Base-by-base conservation (phyloP, 2,888 invertebrate genomes). In the Hermaeophaga mercurialis region DNA sequence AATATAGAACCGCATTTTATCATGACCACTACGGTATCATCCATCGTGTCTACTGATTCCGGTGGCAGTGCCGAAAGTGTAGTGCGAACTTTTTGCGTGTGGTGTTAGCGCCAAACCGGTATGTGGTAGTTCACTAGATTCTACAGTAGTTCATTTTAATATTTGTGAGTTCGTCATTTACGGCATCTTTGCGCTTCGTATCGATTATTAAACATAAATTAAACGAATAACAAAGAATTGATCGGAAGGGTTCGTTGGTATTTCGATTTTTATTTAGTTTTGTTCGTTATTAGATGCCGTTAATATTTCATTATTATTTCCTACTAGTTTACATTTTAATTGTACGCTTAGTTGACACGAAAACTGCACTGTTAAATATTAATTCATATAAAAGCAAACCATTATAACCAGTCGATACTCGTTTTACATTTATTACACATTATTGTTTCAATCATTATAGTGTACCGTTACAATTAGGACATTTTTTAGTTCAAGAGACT, bases 21-120 rank as follows among this genome's bases (percentile, higher is more conserved):
- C 69, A 67, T 69, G 71, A 69, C 70, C 68, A 62, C 65, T 67
- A 62, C 64, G 66, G 65, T 72, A 70, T 70, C 70, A 70, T 69
- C 69, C 68, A 66, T 66, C 66, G 56, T 31, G 34, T 33, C 19
- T 43, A 44, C 52, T 52, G 52, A 44, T 56, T 54, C 47, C 39
- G 43, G 36, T 15, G 11, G 43, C 6, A 7, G 11, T 39, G 26
- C 14, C 17, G 31, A 41, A 49, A 61, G 59, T 62, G 62, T 62
- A 54, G 52, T 61, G 67, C 65, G 64, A 69, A 65, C 43, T 67
- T 68, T 65, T 61, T 62, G 64, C 63, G 64, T 62, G 65, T 44
- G 43, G 58, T 61, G 57, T 41, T 28, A 28, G 31, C 55, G 52
- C 34, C 49, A 28, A 47, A 54, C 43, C 60, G 54, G 55, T 47